phyloP scores from a whole-genome alignment of 2,113 vertebrate genomes.

The Pardalotus punctatus region DNA sequence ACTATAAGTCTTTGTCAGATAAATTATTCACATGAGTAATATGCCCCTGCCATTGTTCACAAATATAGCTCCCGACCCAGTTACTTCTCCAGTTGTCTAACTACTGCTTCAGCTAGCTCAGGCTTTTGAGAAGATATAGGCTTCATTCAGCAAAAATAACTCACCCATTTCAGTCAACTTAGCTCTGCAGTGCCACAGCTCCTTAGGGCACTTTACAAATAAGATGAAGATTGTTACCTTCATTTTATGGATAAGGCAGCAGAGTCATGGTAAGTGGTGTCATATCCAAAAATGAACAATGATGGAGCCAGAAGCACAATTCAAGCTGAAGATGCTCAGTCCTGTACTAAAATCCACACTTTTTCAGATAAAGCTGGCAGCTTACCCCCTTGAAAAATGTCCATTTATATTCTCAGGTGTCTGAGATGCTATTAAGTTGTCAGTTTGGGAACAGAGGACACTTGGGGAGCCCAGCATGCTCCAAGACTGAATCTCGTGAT shows the following conservation, averaged over 20 bases:
- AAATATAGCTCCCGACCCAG: not conserved
- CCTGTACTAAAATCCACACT: not conserved
- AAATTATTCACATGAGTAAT: slow-evolving; percentile 18
- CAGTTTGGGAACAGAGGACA: not conserved
- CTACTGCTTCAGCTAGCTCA: not conserved
- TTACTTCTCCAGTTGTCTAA: not conserved
- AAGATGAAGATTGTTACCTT: not conserved
- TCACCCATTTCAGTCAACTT: not conserved
- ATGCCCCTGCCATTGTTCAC: not conserved
- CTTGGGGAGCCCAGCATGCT: not conserved
- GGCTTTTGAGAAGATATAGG: not conserved
- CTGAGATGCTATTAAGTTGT: not conserved
- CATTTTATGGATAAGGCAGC: not conserved
- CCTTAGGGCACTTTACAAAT: not conserved
- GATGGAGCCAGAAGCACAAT: not conserved
- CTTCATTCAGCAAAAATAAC: not conserved
- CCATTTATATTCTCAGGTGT: not conserved
- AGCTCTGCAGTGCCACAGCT: not conserved
- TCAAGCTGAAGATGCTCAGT: not conserved
- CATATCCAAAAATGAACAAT: not conserved
- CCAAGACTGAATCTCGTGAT: not conserved
- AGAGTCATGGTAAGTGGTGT: not conserved
- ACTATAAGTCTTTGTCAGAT: slow-evolving; percentile 2
- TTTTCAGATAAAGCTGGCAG: not conserved
- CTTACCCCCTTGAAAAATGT: not conserved